Conservation (phyloP, 2,113 vertebrate species). For the Corythornis cristatus region DNA sequence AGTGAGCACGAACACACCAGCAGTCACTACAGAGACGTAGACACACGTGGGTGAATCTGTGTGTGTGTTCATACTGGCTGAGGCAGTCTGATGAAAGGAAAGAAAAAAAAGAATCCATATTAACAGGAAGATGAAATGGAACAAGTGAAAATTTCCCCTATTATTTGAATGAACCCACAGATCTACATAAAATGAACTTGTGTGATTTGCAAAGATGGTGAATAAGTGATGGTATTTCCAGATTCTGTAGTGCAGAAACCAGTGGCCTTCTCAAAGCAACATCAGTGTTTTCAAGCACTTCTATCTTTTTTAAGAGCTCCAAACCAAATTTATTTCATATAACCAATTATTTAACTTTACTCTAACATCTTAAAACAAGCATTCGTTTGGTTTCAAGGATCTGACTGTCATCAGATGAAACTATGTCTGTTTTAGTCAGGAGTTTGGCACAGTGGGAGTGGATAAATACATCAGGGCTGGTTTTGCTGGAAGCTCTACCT, state of each 20-base stretch:
- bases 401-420: background rate
- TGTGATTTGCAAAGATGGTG: background rate
- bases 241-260: background rate
- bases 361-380: background rate
- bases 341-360: background rate
- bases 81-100: background rate
- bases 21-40: background rate
- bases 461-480: background rate
- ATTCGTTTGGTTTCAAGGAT: background rate
- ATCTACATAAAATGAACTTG: background rate
- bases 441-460: rapidly evolving
- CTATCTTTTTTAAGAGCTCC: background rate
- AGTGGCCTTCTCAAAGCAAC: background rate
- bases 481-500: background rate
- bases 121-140: background rate
- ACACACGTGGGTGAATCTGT: background rate
- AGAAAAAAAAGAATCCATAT: background rate
- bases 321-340: background rate
- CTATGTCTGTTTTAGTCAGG: background rate
- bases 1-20: background rate
- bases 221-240: background rate
- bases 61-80: background rate
- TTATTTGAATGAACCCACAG: background rate
- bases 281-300: background rate
- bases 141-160: background rate